These are phyloP conservation scores for Kradibia gibbosae DNA, from an alignment of 1,140 invertebrate genomes.

Conservation along the genomic window DNA sequence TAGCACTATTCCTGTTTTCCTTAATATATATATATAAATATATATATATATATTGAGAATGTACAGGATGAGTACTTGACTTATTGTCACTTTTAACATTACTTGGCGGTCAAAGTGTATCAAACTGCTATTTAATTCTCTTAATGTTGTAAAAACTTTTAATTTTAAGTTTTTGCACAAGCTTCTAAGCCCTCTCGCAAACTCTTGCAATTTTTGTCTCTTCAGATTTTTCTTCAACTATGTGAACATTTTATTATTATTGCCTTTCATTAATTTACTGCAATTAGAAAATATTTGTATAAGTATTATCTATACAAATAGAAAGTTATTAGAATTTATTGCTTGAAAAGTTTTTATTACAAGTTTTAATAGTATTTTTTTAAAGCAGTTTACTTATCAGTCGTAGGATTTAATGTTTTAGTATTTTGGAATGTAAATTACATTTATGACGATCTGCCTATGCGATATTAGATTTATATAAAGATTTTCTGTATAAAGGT, in stretches of 20 bases:
- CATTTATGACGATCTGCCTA: not conserved
- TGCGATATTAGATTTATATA: not conserved
- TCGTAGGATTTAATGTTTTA: not conserved
- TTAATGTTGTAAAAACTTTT: slow-evolving; percentile 26
- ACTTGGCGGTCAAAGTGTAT: not conserved
- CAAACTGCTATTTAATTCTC: not conserved
- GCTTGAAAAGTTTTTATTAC: not conserved
- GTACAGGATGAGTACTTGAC: slow-evolving; percentile 3
- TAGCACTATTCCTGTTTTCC: slow-evolving; percentile 20
- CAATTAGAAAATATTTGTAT: not conserved
- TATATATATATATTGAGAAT: no score
- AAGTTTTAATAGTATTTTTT: not conserved
- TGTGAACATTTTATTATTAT: not conserved
- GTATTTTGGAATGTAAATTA: slow-evolving; percentile 1
- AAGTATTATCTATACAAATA: not conserved
- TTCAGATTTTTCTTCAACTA: not conserved
- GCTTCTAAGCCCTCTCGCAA: not conserved
- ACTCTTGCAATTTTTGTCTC: not conserved
- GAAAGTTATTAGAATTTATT: not conserved
- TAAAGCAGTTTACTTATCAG: not conserved
- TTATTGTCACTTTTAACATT: slow-evolving; percentile 1
- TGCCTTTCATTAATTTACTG: not conserved
- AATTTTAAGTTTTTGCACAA: slow-evolving; percentile 16
- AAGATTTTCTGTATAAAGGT: not conserved
- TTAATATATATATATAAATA: no score